phyloP scores from a whole-genome alignment of 2,888 invertebrate genomes.

The Amphipoea oculea region DNA sequence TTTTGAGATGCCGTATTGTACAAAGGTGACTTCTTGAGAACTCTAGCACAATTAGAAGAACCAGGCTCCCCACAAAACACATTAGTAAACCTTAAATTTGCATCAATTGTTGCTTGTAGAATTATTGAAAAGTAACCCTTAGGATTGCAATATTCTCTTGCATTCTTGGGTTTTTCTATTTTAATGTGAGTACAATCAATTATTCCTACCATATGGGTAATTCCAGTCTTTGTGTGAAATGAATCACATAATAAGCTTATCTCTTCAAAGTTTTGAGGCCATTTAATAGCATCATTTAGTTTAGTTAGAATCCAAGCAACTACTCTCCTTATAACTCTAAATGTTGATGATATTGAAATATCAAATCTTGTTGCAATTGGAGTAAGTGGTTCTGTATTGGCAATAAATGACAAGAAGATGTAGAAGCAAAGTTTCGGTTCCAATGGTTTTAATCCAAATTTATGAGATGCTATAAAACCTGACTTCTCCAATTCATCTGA shows the following conservation, averaged over 20 bases:
- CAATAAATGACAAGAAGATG: constrained; percentile 81
- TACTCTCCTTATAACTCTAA: constrained; percentile 80
- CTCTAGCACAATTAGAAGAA: constrained; percentile 77
- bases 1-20: constrained; percentile 77
- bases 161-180: constrained; percentile 82
- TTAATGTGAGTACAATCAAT: constrained; percentile 81
- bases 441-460: constrained; percentile 81
- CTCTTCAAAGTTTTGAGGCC: constrained; percentile 77
- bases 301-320: constrained; percentile 82
- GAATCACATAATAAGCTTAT: constrained; percentile 73
- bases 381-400: constrained; percentile 79
- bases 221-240: constrained; percentile 77
- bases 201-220: constrained; percentile 78
- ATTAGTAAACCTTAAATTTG: constrained; percentile 79
- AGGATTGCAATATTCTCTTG: constrained; percentile 78
- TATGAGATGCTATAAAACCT: constrained; percentile 80
- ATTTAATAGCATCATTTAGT: constrained; percentile 78
- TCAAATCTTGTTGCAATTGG: constrained; percentile 82
- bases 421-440: constrained; percentile 82
- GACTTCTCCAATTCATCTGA: constrained; percentile 82
- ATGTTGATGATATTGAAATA: constrained; percentile 82
- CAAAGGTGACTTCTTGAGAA: constrained; percentile 79
- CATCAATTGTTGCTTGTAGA: constrained; percentile 80
- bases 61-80: constrained; percentile 83
- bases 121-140: constrained; percentile 82